Evolutionary conservation across 2,797 vertebrate genomes (phyloP), one percentile per base, ranked within the genome.

Genomic region (Glossophaga mutica): DNA sequence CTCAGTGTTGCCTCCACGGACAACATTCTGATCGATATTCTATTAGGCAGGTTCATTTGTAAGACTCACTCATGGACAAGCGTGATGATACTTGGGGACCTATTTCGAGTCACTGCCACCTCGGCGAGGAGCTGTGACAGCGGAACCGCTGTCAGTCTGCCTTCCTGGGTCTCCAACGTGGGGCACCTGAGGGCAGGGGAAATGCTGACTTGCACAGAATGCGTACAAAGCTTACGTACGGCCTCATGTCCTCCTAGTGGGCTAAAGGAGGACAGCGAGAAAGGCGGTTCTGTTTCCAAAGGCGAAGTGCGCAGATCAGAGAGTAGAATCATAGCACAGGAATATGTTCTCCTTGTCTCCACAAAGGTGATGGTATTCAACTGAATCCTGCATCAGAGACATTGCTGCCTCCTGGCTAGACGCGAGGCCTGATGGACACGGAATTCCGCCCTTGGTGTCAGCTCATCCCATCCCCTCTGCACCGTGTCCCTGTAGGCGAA

Each of bases 1-100:
- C 95, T 98, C 92, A 96, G 94, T 95, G 86, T 55, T 93, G 94
- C 95, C 98, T 96, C 97, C 98, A 97, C 90, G 98, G 83, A 94
- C 70, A 71, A 96, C 71, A 76, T 81, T 57, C 74, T 90, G 44
- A 97, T 98, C 97, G 94, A 96, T 98, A 98, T 95, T 97, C 87
- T 98, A 98, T 98, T 98, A 98, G 95, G 96, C 90, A 88, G 96
- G 98, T 76, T 87, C 37, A 59, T 48, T 34, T 85, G 19, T 46
- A 76, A 92, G 26, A 95, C 55, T 95, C 48, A 81, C 11, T 70
- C 42, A 70, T 16, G 70, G 37, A 19, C 71, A 59, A 67, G 95
- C 59, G 14, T 52, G 24, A 12, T 50, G 78, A 79, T 42, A 44
- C 39, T 55, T 57, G 86, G 48, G 22, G 87, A 76, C 19, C 85